Base-by-base conservation (phyloP, 2,797 vertebrate species). In the Diplodus sargus region DNA sequence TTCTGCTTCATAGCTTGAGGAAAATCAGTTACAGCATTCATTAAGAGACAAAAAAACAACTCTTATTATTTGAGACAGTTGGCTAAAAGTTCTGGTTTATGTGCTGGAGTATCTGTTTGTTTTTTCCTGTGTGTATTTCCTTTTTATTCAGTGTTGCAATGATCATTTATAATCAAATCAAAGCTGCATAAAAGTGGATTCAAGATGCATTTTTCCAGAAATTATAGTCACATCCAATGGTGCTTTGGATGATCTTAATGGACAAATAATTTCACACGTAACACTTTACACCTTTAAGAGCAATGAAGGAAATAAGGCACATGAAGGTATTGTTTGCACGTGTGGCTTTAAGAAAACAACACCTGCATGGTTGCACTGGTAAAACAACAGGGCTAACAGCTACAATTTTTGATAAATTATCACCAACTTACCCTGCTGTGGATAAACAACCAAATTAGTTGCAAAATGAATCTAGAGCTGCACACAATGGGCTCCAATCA, bases 401-500 rank as follows among this genome's bases (percentile, higher is more conserved):
- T 14, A 4, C 34, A 64, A 12, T 63, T 79, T 39, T 3, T 2
- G 6, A 53, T 68, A 12, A 73, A 57, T 57, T 58, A 64, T 39
- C 34, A 68, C 20, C 7, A 7, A 23, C 5, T 45, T 18, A 43
- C 23, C 25, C 74, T 59, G 67, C 69, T 71, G 70, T 58, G 45
- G 28, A 58, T 71, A 78, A 85, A 77, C 63, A 72, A 64, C 22
- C 23, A 74, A 52, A 72, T 70, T 69, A 25, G 18, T 59, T 28
- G 53, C 30, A 57, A 39, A 58, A 39, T 42, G 61, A 76, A 48
- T 80, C 62, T 9, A 64, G 22, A 56, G 49, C 48, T 54, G 43
- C 23, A 45, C 57, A 75, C 28, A 78, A 78, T 22, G 34, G 51
- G 63, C 74, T 65, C 49, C 62, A 71, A 81, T 83, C 76, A 79